Conservation (phyloP, 2,113 vertebrate species). For the Caracal caracal region DNA sequence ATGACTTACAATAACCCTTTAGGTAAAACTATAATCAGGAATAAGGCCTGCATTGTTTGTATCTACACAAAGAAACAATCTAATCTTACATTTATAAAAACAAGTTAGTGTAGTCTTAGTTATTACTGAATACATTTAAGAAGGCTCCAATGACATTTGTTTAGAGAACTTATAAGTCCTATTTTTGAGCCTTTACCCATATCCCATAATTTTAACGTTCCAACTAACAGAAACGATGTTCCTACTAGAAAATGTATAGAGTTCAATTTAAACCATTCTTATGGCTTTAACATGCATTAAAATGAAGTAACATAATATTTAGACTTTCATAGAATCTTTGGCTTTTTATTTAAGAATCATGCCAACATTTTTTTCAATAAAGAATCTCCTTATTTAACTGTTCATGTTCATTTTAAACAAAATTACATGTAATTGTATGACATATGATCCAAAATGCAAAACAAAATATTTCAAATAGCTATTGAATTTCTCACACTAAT, state of each 20-base stretch:
- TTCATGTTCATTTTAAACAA: background rate
- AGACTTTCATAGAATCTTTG: constrained; percentile 19
- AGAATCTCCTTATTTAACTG: constrained; percentile 16
- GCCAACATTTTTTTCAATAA: background rate
- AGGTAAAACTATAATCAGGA: constrained; percentile 1
- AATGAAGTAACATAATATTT: background rate
- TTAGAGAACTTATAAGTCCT: background rate
- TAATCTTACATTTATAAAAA: constrained; percentile 33
- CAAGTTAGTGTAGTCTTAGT: constrained; percentile 28
- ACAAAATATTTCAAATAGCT: constrained; percentile 47
- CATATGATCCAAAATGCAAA: background rate
- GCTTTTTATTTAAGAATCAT: constrained; percentile 46
- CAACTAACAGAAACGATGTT: constrained; percentile 13
- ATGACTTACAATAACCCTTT: background rate
- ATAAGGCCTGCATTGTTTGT: background rate
- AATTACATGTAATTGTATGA: constrained; percentile 20
- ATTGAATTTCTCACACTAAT: constrained; percentile 28
- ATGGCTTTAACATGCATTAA: background rate
- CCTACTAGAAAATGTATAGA: background rate
- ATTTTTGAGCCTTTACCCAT: constrained; percentile 16
- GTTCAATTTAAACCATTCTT: constrained; percentile 48
- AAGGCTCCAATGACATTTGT: background rate
- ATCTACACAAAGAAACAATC: background rate
- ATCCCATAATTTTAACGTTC: constrained; percentile 13
- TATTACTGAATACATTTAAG: constrained; percentile 41